These are phyloP conservation scores for Holothuria glaberrima DNA, from an alignment of 35 echinoderm and acorn worm genomes.

Conservation along the genomic window DNA sequence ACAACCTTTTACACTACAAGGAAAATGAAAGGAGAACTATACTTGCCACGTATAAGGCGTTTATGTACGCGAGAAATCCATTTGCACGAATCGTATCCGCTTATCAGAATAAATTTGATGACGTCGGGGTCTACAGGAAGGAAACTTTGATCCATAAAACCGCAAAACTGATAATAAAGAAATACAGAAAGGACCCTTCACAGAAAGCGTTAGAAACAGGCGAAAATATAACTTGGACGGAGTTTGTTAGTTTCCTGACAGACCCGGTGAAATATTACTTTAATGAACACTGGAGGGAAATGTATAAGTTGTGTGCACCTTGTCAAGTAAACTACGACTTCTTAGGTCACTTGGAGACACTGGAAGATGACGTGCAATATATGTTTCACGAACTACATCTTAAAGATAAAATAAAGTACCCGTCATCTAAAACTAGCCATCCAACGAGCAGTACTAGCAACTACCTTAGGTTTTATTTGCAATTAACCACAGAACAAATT, in stretches of 20 bases:
- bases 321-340: conserved; percentile 91
- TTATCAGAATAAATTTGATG: conserved; percentile 86
- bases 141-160: conserved; percentile 79
- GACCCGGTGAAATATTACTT: conserved; percentile 67
- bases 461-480: conserved; percentile 60
- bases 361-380: conserved; percentile 72
- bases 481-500: conserved; percentile 61
- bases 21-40: conserved; percentile 24
- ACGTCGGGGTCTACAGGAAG: conserved; percentile 71
- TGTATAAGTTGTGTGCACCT: conserved; percentile 78
- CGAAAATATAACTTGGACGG: conserved; percentile 82
- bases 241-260: conserved; percentile 82
- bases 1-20: conserved; percentile 52
- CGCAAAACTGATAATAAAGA: conserved; percentile 90
- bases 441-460: conserved; percentile 81
- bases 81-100: conserved; percentile 90
- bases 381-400: conserved; percentile 72
- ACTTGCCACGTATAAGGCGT: conserved; percentile 81
- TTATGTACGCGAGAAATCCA: conserved; percentile 84
- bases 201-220: conserved; percentile 73
- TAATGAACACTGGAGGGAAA: conserved; percentile 95
- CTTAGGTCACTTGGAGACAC: conserved; percentile 85
- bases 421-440: conserved; percentile 74
- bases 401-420: conserved; percentile 61
- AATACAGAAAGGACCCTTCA: conserved; percentile 78